Evolutionary conservation across 2,888 invertebrate species (phyloP).

Genomic region (Synergus umbraculus): DNA sequence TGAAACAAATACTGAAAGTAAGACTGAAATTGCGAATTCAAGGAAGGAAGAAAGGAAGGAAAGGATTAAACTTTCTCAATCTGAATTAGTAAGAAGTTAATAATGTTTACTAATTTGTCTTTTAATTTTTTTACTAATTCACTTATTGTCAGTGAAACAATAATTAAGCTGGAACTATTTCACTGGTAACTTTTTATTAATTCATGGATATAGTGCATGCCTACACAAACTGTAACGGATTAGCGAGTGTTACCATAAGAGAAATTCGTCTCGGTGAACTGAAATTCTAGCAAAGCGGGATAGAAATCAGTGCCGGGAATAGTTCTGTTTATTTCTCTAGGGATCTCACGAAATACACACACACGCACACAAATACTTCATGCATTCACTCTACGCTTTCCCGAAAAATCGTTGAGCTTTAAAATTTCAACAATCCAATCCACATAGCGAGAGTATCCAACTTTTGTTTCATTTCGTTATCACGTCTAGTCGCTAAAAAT

Average conservation of each 20-base stretch:
- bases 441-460: constrained; percentile 8
- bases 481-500: constrained; percentile 18
- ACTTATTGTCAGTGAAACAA: too few species aligned
- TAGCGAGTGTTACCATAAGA: constrained; percentile 23
- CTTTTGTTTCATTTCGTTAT: constrained; percentile 34
- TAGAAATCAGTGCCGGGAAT: constrained; percentile 33
- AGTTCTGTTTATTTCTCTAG: constrained; percentile 37
- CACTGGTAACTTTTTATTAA: too few species aligned
- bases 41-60: background rate
- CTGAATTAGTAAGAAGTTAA: too few species aligned
- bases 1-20: background rate
- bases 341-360: background rate
- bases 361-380: background rate
- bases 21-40: constrained; percentile 11
- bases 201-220: constrained; percentile 13
- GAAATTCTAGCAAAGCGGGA: constrained; percentile 10
- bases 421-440: constrained; percentile 20
- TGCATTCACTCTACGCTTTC: constrained; percentile 13
- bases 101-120: too few species aligned
- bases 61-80: background rate
- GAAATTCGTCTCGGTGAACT: constrained; percentile 20
- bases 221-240: constrained; percentile 33
- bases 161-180: too few species aligned
- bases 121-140: too few species aligned
- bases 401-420: constrained; percentile 24